Evolutionary conservation across 2,113 vertebrate species (phyloP).

Genomic region (Dryoscopus gambensis): DNA sequence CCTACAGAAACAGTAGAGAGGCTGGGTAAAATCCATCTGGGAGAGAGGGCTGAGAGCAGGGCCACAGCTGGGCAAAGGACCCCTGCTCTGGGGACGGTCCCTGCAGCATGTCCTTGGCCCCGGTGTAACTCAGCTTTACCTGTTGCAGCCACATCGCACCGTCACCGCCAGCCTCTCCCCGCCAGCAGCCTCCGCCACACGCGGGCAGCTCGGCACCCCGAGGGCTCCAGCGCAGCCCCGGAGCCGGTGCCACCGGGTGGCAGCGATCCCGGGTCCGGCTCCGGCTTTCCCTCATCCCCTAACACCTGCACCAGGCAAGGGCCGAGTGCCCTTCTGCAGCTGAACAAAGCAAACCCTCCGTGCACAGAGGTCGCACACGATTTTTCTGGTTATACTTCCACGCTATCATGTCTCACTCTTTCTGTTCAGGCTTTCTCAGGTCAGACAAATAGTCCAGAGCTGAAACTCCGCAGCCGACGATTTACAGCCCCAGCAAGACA

Average conservation of each 20-base stretch:
- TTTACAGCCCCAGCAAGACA: not conserved
- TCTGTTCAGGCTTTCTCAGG: not conserved
- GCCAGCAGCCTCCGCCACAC: not conserved
- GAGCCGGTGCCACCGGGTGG: not conserved
- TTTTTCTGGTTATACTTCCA: not conserved
- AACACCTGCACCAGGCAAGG: not conserved
- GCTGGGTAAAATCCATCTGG: fast-evolving
- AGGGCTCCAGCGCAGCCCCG: not conserved
- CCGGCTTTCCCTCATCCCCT: not conserved
- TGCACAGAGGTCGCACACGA: fast-evolving
- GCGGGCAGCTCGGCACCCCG: not conserved
- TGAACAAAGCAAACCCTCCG: not conserved
- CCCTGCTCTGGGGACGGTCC: not conserved
- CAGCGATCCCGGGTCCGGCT: fast-evolving
- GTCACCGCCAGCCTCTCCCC: not conserved
- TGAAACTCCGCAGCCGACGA: not conserved
- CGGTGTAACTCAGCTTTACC: not conserved
- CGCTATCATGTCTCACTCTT: not conserved
- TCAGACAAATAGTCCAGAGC: not conserved
- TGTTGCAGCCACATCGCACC: not conserved
- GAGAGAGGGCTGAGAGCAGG: fast-evolving
- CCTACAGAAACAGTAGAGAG: not conserved
- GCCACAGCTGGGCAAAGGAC: not conserved
- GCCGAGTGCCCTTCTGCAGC: fast-evolving
- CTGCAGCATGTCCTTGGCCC: not conserved